Percentiles rank a stretch among this genome's conserved stretches.
phyloP scores from a whole-genome alignment of 2,113 vertebrate species.

The Pithys albifrons region DNA sequence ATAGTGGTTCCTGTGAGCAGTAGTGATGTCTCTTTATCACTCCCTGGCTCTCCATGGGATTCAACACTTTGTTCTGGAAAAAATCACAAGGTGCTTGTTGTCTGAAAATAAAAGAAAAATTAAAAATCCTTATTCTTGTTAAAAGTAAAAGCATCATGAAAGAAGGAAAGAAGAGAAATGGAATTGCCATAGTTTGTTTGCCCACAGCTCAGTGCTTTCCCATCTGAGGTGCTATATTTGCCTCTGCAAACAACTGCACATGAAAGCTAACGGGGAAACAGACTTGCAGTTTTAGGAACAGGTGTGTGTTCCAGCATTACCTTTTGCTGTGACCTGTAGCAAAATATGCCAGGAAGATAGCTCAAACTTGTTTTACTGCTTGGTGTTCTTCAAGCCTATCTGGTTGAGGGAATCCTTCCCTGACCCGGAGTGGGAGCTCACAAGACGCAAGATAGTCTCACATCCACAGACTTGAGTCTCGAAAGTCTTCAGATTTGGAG shows the following conservation, averaged over 20 bases:
- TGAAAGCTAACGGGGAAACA: not conserved
- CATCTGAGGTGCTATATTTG: accelerated
- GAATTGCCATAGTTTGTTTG: not conserved
- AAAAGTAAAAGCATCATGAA: not conserved
- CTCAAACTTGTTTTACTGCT: not conserved
- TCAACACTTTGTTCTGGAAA: not conserved
- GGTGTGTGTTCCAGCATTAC: not conserved
- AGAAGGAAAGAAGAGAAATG: not conserved
- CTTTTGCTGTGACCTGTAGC: not conserved
- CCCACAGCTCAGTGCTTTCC: not conserved
- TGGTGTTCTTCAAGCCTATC: not conserved
- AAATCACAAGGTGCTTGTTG: not conserved
- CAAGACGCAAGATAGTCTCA: not conserved
- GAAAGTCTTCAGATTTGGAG: not conserved
- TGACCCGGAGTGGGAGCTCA: not conserved
- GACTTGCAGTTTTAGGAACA: not conserved
- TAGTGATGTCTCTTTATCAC: not conserved
- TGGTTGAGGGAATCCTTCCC: not conserved
- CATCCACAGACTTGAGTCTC: not conserved
- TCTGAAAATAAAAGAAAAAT: not conserved
- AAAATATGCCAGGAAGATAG: not conserved
- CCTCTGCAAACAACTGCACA: not conserved
- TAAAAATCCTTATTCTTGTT: not conserved
- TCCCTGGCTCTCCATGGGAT: not conserved
- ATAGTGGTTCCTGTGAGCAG: accelerated